Evolutionary conservation across 2,113 vertebrate species (phyloP), one percentile per base, ranked within the genome.

Genomic region (Emydura subglobosa): DNA sequence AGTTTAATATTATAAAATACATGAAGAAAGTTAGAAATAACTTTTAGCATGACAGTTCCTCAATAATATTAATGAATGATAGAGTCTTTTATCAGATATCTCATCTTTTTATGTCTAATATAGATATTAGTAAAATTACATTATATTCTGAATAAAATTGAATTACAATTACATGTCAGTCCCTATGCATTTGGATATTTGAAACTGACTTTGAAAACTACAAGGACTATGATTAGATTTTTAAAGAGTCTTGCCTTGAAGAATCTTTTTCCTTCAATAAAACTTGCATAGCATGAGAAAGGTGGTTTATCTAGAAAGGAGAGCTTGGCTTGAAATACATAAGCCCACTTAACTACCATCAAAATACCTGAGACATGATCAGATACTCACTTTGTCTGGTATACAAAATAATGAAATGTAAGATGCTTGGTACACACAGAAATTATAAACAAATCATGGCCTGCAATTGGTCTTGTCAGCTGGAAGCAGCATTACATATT

Each of bases 41-140:
- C 80, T 97, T 97, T 97, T 95, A 96, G 72, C 80, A 79, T 96
- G 97, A 96, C 97, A 97, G 90, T 95, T 98, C 51, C 84, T 97
- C 95, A 82, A 84, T 97, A 96, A 94, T 96, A 92, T 94, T 97
- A 97, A 97, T 97, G 92, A 97, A 87, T 96, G 74, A 93, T 93
- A 82, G 14, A 95, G 65, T 95, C 79, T 34, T 96, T 76, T 97
- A 68, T 92, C 90, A 95, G 93, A 44, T 80, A 61, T 44, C 85
- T 96, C 91, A 96, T 98, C 90, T 95, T 97, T 98, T 96, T 74
- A 88, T 95, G 93, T 96, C 96, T 93, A 92, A 90, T 95, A 89
- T 47, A 90, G 92, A 90, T 83, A 96, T 96, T 95, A 97, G 86
- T 96, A 94, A 97, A 97, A 97, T 96, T 93, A 59, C 79, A 93